Conservation (phyloP, 2,113 vertebrate genomes). For the Corythoichthys haematopterus region DNA sequence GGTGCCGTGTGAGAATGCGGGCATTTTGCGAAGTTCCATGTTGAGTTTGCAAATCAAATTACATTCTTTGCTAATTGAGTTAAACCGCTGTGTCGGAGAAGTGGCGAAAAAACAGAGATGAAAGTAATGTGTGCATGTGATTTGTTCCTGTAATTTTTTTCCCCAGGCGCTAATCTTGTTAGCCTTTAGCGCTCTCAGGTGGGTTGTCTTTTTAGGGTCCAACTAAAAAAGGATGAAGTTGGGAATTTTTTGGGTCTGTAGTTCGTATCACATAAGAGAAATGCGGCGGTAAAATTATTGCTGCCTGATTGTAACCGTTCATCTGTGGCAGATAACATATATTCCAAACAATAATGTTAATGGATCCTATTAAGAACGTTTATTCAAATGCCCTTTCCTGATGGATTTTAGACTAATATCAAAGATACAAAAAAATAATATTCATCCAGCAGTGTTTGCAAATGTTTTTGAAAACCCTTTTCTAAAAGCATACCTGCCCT, state of each 20-base stretch:
- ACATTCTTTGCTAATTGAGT: slow-evolving; percentile 75
- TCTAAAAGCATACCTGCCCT: not conserved
- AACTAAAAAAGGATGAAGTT: slow-evolving; percentile 1
- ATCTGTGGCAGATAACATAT: not conserved
- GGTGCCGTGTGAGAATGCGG: slow-evolving; percentile 34
- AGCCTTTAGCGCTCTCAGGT: slow-evolving; percentile 41
- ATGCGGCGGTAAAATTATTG: not conserved
- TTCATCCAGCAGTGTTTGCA: not conserved
- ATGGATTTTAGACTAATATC: too few species aligned
- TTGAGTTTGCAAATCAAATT: slow-evolving; percentile 65
- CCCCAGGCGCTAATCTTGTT: slow-evolving; percentile 35
- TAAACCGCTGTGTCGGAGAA: slow-evolving; percentile 63
- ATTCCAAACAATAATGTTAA: not conserved
- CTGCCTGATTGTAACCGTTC: not conserved
- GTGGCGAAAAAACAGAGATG: slow-evolving; percentile 42
- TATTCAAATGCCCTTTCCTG: too few species aligned
- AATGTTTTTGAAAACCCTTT: not conserved
- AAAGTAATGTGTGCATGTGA: slow-evolving; percentile 56
- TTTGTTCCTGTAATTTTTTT: slow-evolving; percentile 22
- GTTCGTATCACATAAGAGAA: not conserved
- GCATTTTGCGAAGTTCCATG: slow-evolving; percentile 6
- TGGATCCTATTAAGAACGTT: too few species aligned
- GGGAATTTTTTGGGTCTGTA: not conserved
- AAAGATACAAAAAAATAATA: too few species aligned
- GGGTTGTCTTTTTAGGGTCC: slow-evolving; percentile 6